A percentile compares a stretch with the other conserved stretches of the same genome.
Evolutionary conservation across 2,113 vertebrate species (phyloP).

Genomic region (Pseudorectes ferrugineus): DNA sequence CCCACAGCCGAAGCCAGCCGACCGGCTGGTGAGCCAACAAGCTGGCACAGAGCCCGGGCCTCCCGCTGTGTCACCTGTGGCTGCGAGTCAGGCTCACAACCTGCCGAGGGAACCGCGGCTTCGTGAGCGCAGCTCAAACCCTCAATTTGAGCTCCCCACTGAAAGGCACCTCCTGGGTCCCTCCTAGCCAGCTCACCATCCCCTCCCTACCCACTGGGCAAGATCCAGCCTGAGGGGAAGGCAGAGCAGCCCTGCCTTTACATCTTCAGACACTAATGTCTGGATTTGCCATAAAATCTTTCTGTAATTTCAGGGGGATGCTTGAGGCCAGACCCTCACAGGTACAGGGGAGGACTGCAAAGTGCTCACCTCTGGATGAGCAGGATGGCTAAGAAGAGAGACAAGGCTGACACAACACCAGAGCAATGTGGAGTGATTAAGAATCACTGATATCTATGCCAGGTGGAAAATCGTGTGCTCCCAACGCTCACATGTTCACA

Average conservation of each 20-base stretch:
- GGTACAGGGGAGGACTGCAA: not conserved
- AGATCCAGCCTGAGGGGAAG: not conserved
- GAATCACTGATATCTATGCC: rapidly evolving
- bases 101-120: not conserved
- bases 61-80: not conserved
- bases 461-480: not conserved
- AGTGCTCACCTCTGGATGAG: not conserved
- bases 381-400: not conserved
- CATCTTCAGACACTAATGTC: not conserved
- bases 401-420: not conserved
- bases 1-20: not conserved
- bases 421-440: not conserved
- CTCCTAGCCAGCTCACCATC: not conserved
- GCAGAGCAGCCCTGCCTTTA: not conserved
- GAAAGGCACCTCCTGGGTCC: not conserved
- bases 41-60: not conserved
- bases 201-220: not conserved
- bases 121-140: rapidly evolving
- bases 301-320: not conserved
- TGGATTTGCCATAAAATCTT: not conserved
- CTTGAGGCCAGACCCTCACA: not conserved
- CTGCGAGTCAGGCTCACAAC: not conserved
- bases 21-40: rapidly evolving
- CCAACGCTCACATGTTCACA: rapidly evolving
- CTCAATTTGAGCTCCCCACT: not conserved